phyloP scores from a whole-genome alignment of 2,113 vertebrate species.

The Neodontobutis hainanensis region DNA sequence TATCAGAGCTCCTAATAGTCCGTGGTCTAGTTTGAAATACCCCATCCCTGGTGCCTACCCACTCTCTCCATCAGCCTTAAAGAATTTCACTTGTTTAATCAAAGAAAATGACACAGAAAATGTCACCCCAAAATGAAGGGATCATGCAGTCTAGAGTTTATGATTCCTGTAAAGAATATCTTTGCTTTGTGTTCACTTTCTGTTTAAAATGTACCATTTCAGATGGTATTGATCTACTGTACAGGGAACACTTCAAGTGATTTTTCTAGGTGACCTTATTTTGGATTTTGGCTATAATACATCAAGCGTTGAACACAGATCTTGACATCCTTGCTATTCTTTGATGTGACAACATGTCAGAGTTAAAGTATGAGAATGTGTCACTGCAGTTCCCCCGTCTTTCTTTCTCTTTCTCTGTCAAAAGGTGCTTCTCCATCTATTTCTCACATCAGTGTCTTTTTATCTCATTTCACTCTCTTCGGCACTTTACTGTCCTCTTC shows the following conservation, averaged over 20 bases:
- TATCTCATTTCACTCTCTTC: neutral
- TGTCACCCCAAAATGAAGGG: too few species aligned
- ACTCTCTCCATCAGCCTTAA: conserved; percentile 1
- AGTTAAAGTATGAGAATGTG: neutral
- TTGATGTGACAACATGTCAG: neutral
- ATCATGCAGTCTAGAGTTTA: too few species aligned
- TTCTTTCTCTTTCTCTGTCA: neutral
- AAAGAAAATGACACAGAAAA: neutral
- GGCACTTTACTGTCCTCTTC: neutral
- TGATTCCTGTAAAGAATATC: too few species aligned
- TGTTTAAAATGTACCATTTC: neutral
- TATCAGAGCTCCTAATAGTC: conserved; percentile 6
- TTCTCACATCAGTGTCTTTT: neutral
- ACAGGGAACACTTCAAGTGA: too few species aligned
- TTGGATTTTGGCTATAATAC: neutral
- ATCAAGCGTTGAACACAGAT: neutral
- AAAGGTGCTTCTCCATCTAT: neutral
- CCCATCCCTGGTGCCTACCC: neutral
- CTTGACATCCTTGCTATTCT: too few species aligned
- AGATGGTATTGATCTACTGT: neutral
- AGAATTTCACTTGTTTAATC: conserved; percentile 8
- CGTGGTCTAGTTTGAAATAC: neutral
- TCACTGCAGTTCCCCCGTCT: neutral
- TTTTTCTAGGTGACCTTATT: neutral
- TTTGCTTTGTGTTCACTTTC: neutral